A percentile compares a stretch with the other conserved stretches of the same genome.
Evolutionary conservation across 2,888 invertebrate species (phyloP).

Genomic region (Ophion ventricosus): DNA sequence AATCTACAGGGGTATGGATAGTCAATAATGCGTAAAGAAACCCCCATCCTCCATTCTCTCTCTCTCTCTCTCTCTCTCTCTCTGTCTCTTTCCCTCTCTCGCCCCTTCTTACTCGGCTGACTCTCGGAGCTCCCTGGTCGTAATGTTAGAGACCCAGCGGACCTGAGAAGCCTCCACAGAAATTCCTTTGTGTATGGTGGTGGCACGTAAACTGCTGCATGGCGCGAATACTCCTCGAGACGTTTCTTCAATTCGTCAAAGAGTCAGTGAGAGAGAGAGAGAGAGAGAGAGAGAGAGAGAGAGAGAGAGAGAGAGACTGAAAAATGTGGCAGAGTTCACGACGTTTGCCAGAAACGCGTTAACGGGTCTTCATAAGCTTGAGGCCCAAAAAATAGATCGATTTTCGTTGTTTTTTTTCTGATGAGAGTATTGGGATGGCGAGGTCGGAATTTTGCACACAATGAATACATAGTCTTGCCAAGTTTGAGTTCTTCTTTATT

Average conservation of each 20-base stretch:
- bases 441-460: not conserved
- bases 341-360: too few species aligned
- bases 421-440: not conserved
- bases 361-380: not conserved
- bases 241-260: constrained; percentile 27
- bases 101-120: constrained; percentile 14
- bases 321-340: not conserved
- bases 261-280: not conserved
- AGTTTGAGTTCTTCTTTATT: not conserved
- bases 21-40: not conserved
- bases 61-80: constrained; percentile 14
- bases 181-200: constrained; percentile 51
- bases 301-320: not conserved
- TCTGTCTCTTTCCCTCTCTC: constrained; percentile 4
- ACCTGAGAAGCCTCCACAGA: constrained; percentile 30
- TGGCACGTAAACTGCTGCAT: constrained; percentile 18
- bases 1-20: not conserved
- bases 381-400: not conserved
- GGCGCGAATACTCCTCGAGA: constrained; percentile 6
- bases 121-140: constrained; percentile 18
- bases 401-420: not conserved
- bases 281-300: not conserved
- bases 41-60: not conserved
- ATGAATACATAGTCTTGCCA: not conserved
- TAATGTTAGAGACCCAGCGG: not conserved